Percentiles rank a stretch among this genome's conserved stretches.
Conservation (phyloP, 2,888 invertebrate species). For the Rotaria magnacalcarata region DNA sequence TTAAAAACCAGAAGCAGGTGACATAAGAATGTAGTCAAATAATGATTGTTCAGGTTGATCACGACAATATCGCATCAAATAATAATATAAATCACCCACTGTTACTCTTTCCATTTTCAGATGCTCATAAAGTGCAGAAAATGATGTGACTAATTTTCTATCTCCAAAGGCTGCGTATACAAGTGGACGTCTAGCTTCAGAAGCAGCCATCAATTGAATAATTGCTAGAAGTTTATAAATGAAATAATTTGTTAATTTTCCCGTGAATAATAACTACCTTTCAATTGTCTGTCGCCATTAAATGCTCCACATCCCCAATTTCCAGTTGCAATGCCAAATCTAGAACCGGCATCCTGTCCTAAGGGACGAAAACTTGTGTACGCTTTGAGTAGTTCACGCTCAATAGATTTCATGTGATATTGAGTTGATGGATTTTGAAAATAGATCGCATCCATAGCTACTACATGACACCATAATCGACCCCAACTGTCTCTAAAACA, state of each 20-base stretch:
- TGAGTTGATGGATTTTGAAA: slow-evolving; percentile 63
- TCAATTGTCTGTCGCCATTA: slow-evolving; percentile 65
- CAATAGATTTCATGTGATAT: slow-evolving; percentile 50
- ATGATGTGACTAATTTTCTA: slow-evolving; percentile 65
- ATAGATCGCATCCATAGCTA: slow-evolving; percentile 83
- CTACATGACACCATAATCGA: slow-evolving; percentile 64
- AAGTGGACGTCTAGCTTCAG: slow-evolving; percentile 66
- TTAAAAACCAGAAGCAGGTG: too few relatives aligned
- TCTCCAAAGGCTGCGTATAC: slow-evolving; percentile 81
- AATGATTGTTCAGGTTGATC: neutral
- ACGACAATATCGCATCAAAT: neutral
- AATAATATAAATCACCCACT: neutral
- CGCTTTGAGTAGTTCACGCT: slow-evolving; percentile 81
- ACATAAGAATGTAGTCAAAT: neutral
- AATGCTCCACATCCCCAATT: slow-evolving; percentile 93
- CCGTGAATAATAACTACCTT: slow-evolving; percentile 50
- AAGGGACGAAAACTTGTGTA: slow-evolving; percentile 42
- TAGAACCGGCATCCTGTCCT: neutral
- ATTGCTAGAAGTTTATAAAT: slow-evolving; percentile 61
- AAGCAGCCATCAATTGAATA: slow-evolving; percentile 73
- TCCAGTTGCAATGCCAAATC: slow-evolving; percentile 73
- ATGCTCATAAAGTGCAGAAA: slow-evolving; percentile 64
- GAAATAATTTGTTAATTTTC: neutral
- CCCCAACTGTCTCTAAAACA: slow-evolving; percentile 57
- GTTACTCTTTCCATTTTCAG: neutral